Conservation (phyloP, 2,888 invertebrate genomes). For the Drosophila monieri region DNA sequence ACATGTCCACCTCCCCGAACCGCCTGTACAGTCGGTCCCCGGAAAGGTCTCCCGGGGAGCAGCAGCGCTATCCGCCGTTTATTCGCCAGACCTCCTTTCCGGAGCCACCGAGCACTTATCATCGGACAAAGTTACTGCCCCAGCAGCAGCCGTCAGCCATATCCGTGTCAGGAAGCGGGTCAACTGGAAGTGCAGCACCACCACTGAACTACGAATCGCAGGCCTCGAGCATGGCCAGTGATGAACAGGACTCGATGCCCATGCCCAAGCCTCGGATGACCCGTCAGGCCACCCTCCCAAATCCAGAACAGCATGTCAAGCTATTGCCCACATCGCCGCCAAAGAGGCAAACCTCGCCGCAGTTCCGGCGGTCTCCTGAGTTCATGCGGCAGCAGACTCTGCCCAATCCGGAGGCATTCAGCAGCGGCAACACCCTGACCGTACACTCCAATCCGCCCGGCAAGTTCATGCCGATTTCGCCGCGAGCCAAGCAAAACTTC, state of each 20-base stretch:
- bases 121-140: slow-evolving; percentile 79
- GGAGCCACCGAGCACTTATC: slow-evolving; percentile 64
- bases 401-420: slow-evolving; percentile 82
- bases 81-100: slow-evolving; percentile 83
- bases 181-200: slow-evolving; percentile 56
- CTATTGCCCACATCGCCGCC: slow-evolving; percentile 83
- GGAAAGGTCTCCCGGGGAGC: slow-evolving; percentile 81
- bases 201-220: slow-evolving; percentile 68
- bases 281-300: slow-evolving; percentile 83
- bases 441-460: slow-evolving; percentile 77
- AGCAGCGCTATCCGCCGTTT: slow-evolving; percentile 82
- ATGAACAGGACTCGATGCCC: slow-evolving; percentile 60
- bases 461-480: slow-evolving; percentile 83
- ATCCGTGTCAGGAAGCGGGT: slow-evolving; percentile 19
- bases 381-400: slow-evolving; percentile 83
- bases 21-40: slow-evolving; percentile 82
- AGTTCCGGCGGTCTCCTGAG: slow-evolving; percentile 83
- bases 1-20: slow-evolving; percentile 83
- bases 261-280: slow-evolving; percentile 77
- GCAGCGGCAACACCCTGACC: slow-evolving; percentile 77
- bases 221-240: slow-evolving; percentile 63
- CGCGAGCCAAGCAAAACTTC: slow-evolving; percentile 83
- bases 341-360: slow-evolving; percentile 83
- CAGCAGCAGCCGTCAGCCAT: slow-evolving; percentile 26
- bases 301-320: slow-evolving; percentile 83